Evolutionary conservation across 2,888 invertebrate genomes (phyloP), one percentile per base, ranked within the genome.

Genomic region (Silvanus unidentatus): DNA sequence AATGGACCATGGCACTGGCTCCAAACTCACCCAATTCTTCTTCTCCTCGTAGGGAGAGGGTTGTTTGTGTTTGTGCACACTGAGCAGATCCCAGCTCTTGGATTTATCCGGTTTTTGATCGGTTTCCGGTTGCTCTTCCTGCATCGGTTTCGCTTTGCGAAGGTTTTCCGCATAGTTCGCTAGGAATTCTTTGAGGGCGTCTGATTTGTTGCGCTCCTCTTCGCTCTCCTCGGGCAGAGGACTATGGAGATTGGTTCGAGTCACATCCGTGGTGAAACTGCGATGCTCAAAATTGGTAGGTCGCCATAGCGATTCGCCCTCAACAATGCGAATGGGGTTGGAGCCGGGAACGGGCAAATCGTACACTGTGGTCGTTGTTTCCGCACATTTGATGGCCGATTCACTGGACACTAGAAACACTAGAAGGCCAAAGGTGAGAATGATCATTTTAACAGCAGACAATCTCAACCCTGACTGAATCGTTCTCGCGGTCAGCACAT

Each of bases 1-100:
- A 9, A 84, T 78, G 0, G 86, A 86, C 87, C 87, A 88, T 0
- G 87, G 86, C 2, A 88, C 78, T 2, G 82, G 86, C 53, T 88
- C 87, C 43, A 88, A 67, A 1, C 84, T 81, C 0, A 88, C 85
- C 88, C 88, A 88, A 1, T 86, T 86, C 44, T 82, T 82, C 58
- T 81, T 79, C 52, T 86, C 82, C 45, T 86, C 82, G 50, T 75
- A 79, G 1, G 82, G 79, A 48, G n/a, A n/a, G n/a, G n/a, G n/a
- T 78, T 75, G 48, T 78, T 76, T 57, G 75, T 75, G 60, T 75
- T 75, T 47, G 9, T 55, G 50, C 2, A 60, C 70, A 65, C 78
- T 75, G 16, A 78, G 47, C 50, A 75, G 64, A 64, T 78, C 76
- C 78, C 79, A 66, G 43, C 60, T 74, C 72, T 64, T 78, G 68